These are phyloP conservation scores for Epinephelus moara DNA, from an alignment of 2,113 vertebrate genomes.

Conservation along the genomic window DNA sequence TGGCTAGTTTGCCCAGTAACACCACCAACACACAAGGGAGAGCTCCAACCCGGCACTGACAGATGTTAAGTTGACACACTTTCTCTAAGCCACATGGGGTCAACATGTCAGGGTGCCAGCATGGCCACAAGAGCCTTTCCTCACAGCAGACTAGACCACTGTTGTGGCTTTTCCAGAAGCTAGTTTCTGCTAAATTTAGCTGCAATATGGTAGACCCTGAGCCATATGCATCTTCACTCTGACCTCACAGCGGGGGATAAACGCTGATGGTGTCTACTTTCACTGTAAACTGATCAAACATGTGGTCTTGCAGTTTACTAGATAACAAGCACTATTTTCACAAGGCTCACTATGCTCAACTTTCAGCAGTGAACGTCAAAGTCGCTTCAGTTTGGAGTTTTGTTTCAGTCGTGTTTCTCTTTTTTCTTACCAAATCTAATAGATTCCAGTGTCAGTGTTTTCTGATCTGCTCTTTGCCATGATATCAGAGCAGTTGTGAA, in stretches of 20 bases:
- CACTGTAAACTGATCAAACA: neutral
- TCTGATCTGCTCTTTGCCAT: conserved; percentile 1
- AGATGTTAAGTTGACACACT: conserved; percentile 81
- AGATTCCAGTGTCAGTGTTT: neutral
- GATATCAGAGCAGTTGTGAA: neutral
- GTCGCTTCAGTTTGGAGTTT: neutral
- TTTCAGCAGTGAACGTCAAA: neutral
- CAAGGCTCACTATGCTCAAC: neutral
- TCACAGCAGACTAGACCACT: conserved; percentile 49
- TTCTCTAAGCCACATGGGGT: conserved; percentile 75
- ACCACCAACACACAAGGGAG: conserved; percentile 65
- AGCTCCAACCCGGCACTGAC: conserved; percentile 66
- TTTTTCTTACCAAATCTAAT: neutral
- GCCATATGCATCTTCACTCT: conserved; percentile 31
- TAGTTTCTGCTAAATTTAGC: conserved; percentile 34
- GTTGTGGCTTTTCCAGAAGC: conserved; percentile 8
- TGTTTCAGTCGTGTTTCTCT: neutral
- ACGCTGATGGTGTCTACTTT: conserved; percentile 13
- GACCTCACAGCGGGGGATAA: neutral
- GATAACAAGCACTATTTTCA: neutral
- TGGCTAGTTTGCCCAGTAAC: conserved; percentile 73
- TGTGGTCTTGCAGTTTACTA: neutral
- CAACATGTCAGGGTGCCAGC: conserved; percentile 71
- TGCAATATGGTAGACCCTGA: conserved; percentile 24
- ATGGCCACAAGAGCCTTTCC: conserved; percentile 48